These are phyloP conservation scores for Gracilinanus agilis DNA, from an alignment of 2,113 vertebrate genomes.

Conservation along the genomic window DNA sequence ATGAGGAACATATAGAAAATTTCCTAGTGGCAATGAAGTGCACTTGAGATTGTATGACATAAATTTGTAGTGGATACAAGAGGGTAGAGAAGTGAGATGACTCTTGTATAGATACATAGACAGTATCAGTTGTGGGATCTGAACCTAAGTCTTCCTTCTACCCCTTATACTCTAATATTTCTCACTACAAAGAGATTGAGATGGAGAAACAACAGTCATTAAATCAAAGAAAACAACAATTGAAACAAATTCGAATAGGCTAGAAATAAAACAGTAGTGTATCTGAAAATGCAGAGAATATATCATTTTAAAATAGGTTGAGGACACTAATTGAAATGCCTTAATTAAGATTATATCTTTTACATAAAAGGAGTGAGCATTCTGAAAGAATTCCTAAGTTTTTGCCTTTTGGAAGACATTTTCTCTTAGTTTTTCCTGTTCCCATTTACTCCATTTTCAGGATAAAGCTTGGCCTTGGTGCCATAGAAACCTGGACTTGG, in stretches of 20 bases:
- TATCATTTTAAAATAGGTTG: neutral
- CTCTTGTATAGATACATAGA: neutral
- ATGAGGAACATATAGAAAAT: neutral
- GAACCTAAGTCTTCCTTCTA: neutral
- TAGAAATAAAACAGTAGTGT: neutral
- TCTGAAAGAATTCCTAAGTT: neutral
- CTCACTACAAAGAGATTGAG: neutral
- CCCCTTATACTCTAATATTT: neutral
- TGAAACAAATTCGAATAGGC: neutral
- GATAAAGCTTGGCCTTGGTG: slow-evolving; percentile 47
- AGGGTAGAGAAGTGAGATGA: too few species aligned
- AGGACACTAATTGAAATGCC: neutral
- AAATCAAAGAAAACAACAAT: neutral
- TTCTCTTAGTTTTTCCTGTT: neutral
- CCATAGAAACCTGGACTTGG: slow-evolving; percentile 27
- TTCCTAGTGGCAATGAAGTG: neutral
- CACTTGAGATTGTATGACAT: neutral
- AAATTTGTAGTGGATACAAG: neutral
- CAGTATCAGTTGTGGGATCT: neutral
- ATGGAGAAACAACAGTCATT: neutral
- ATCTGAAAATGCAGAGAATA: neutral
- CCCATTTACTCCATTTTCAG: slow-evolving; percentile 6
- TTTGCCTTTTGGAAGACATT: neutral
- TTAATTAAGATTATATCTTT: neutral
- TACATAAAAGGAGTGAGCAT: neutral